Evolutionary conservation across 2,113 vertebrate species (phyloP), one percentile per base, ranked within the genome.

Genomic region (Corythaeola cristata): DNA sequence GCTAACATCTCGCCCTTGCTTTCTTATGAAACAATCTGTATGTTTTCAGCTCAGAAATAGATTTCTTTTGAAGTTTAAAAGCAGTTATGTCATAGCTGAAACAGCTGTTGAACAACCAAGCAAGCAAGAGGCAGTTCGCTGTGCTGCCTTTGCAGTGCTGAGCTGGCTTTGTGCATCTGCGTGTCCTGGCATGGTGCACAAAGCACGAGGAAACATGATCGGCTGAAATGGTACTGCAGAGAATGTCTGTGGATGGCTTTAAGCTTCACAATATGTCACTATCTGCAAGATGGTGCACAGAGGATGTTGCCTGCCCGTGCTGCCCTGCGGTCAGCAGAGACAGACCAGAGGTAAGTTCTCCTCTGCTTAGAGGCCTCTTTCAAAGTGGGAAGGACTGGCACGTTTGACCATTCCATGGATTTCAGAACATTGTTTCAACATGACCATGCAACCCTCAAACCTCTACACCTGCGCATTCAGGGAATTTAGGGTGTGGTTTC

Each of bases 41-140:
- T 96, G 93, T 92, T 98, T 97, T 88, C 73, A 97, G 92, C 96
- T 95, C 96, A 94, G 86, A 81, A 94, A 96, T 75, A 91, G 93
- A 71, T 88, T 92, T 90, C 84, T 95, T 97, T 97, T 97, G 96
- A 96, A 96, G 94, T 97, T 92, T 91, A 90, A 97, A 95, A 94
- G 89, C 91, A 85, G 76, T 85, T 97, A 87, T 92, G 83, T 92
- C 81, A 90, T 24, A 41, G 64, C 62, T 45, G 68, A 60, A 81
- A 13, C 90, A 93, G 93, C 83, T 90, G 90, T 15, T 93, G 56
- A 64, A 32, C 60, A 92, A 8, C 72, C 47, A 44, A 77, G 32
- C 50, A 32, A 62, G 82, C 47, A 63, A 73, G 66, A 23, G 3
- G 56, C 58, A 8, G 18, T 3, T 76, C 24, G 9, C 33, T 11